Evolutionary conservation across 2,888 invertebrate species (phyloP).

Genomic region (Alsophila aescularia): DNA sequence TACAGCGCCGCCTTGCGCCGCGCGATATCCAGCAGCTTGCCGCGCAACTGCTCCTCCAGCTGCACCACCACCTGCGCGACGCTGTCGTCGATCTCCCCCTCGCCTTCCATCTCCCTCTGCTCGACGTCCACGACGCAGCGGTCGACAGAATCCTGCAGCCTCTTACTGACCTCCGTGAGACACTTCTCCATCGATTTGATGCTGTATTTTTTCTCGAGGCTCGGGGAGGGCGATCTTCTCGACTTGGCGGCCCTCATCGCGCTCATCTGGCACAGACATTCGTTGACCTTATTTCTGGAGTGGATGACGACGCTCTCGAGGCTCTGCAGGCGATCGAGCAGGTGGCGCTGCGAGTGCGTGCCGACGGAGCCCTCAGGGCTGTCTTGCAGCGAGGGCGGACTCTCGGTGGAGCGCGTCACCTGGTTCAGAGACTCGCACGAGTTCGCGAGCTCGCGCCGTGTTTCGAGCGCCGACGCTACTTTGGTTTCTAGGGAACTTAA

Average conservation of each 20-base stretch:
- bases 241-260: constrained; percentile 86
- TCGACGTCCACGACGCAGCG: constrained; percentile 84
- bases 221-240: constrained; percentile 87
- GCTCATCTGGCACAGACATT: constrained; percentile 87
- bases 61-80: constrained; percentile 86
- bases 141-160: constrained; percentile 85
- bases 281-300: constrained; percentile 87
- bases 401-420: constrained; percentile 68
- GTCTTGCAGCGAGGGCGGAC: constrained; percentile 62
- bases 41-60: constrained; percentile 87
- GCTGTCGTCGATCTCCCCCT: constrained; percentile 70
- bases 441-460: constrained; percentile 74
- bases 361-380: constrained; percentile 67
- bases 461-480: constrained; percentile 86
- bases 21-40: constrained; percentile 88
- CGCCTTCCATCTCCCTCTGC: constrained; percentile 59
- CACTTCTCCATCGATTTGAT: constrained; percentile 86
- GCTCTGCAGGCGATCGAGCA: constrained; percentile 84
- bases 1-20: constrained; percentile 87
- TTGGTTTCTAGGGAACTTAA: constrained; percentile 91
- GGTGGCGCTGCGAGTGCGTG: constrained; percentile 81
- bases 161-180: constrained; percentile 85
- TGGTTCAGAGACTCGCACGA: constrained; percentile 85
- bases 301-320: constrained; percentile 86
- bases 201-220: constrained; percentile 86